phyloP scores from a whole-genome alignment of 2,113 vertebrate genomes.

The Tetraodon nigroviridis region DNA sequence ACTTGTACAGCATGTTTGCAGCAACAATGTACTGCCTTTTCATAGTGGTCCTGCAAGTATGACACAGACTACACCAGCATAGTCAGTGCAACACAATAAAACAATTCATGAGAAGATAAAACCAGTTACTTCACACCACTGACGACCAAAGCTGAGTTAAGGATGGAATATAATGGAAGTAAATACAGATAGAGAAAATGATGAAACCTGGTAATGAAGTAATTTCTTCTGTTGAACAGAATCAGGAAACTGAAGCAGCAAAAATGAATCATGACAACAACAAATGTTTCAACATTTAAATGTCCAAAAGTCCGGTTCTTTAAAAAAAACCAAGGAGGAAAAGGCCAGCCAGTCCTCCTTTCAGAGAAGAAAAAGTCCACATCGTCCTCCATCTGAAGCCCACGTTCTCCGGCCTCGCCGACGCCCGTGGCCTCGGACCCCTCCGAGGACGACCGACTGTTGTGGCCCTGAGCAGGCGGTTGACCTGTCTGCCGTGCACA shows the following conservation, averaged over 20 bases:
- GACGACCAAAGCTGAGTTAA: slow-evolving; percentile 33
- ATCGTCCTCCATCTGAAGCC: background rate
- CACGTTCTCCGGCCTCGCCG: too few relatives aligned
- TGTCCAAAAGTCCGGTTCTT: slow-evolving; percentile 35
- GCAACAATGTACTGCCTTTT: slow-evolving; percentile 48
- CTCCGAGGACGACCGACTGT: slow-evolving; percentile 30
- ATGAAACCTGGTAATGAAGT: too few relatives aligned
- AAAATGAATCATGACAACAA: slow-evolving; percentile 9
- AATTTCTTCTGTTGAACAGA: slow-evolving; percentile 1
- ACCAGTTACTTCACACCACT: slow-evolving; percentile 19
- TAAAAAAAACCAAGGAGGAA: slow-evolving; percentile 47
- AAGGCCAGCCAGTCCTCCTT: slow-evolving; percentile 71
- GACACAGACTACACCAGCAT: slow-evolving; percentile 70
- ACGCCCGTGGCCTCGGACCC: slow-evolving; percentile 9
- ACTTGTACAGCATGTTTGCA: slow-evolving; percentile 63
- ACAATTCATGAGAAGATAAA: slow-evolving; percentile 23
- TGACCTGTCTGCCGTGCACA: slow-evolving; percentile 80
- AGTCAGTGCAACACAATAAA: slow-evolving; percentile 52
- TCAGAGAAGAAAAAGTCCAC: slow-evolving; percentile 20
- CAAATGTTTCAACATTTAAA: slow-evolving; percentile 44
- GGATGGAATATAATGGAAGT: slow-evolving; percentile 35
- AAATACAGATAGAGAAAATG: slow-evolving; percentile 43
- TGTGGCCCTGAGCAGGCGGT: background rate
- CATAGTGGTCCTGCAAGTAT: slow-evolving; percentile 40
- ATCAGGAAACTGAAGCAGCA: slow-evolving; percentile 7